phyloP scores from a whole-genome alignment of 2,888 invertebrate species.

The Andrena dorsata region DNA sequence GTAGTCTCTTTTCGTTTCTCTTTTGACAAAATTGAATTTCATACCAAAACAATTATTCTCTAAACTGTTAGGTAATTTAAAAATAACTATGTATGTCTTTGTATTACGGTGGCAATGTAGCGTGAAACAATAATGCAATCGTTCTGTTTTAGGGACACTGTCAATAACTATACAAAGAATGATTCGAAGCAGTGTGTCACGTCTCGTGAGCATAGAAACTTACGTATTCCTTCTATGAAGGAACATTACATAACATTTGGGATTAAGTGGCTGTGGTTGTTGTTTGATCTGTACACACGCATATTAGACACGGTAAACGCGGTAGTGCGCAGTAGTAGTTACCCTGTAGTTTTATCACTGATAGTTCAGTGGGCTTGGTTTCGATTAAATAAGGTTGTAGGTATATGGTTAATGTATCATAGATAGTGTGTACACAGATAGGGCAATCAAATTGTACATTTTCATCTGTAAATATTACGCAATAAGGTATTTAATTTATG shows the following conservation, averaged over 20 bases:
- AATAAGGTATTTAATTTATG: neutral
- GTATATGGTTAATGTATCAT: neutral
- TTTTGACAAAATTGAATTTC: too few relatives aligned
- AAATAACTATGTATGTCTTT: neutral
- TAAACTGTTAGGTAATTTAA: neutral
- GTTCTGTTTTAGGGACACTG: neutral
- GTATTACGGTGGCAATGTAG: neutral
- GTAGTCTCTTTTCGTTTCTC: neutral
- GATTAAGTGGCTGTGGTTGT: constrained; percentile 5
- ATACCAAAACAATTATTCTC: neutral
- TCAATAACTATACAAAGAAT: neutral
- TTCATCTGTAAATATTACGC: neutral
- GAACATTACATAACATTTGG: constrained; percentile 13
- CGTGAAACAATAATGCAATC: neutral
- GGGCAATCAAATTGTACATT: neutral
- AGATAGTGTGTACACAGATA: neutral
- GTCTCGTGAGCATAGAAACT: neutral
- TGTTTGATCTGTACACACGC: neutral
- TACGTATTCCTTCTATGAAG: neutral
- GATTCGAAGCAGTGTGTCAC: neutral
- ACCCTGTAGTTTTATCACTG: neutral
- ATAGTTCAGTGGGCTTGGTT: neutral
- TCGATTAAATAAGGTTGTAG: neutral
- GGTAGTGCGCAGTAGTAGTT: neutral
- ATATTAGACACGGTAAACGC: neutral